Base-by-base conservation (phyloP, 2,113 vertebrate genomes). In the Pogona vitticeps region DNA sequence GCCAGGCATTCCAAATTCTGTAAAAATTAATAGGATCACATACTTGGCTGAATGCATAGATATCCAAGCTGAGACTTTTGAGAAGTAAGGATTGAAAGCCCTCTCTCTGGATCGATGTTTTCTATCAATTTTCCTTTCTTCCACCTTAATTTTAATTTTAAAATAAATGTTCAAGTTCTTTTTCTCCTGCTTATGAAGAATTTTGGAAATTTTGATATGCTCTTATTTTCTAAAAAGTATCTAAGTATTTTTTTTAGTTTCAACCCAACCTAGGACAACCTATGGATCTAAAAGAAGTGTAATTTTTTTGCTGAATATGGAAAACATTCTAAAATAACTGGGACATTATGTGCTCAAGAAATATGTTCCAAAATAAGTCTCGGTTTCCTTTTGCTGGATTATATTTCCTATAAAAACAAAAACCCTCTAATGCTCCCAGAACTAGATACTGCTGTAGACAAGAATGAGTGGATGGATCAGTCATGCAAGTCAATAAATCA, bases 401-500 rank as follows among this genome's bases (percentile, higher is more conserved):
- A 70, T 70, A 79, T 86, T 67, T 67, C 59, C 31, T 80, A 28
- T 40, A 82, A n/a, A 79, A 71, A 65, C 28, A 70, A 42, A 67
- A 68, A 76, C 12, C 13, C 56, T 80, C 13, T 52, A 81, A 86
- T 86, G 38, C 40, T 65, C 40, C 36, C 38, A 81, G 68, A 52
- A 73, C 42, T 10, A 10, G 56, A 61, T 46, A 36, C 58, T 81
- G 17, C 33, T 42, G 40, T 52, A 81, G 59, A 81, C 58, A 86
- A 86, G 38, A 65, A 75, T 21, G 61, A 65, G 40, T 81, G 42
- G n/a, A 67, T 28, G n/a, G 38, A 81, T 46, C 68, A 73, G 33
- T 73, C 70, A 73, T 52, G 63, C 75, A 59, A 82, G 70, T 86
- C 78, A 75, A 40, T 82, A 82, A 81, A 81, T 76, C 70, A 81